A percentile compares a stretch with the other conserved stretches of the same genome.
phyloP scores from a whole-genome alignment of 2,113 vertebrate genomes.

The Scalopus aquaticus region DNA sequence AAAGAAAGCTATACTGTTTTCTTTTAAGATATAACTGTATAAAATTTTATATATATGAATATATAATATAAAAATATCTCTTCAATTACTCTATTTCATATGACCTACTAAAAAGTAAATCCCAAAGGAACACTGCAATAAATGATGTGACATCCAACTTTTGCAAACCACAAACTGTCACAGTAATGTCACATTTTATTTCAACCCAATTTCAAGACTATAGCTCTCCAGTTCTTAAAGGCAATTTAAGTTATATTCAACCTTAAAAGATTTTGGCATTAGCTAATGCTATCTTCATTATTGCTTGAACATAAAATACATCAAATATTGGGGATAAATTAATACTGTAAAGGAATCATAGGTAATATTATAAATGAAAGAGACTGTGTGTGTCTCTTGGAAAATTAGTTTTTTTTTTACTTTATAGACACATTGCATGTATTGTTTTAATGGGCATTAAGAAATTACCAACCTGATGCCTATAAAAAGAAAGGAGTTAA shows the following conservation, averaged over 20 bases:
- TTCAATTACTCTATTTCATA: conserved; percentile 39
- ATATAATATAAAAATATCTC: not conserved
- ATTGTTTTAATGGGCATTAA: conserved; percentile 21
- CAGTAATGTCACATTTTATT: conserved; percentile 60
- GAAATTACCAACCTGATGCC: conserved; percentile 16
- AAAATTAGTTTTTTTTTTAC: conserved; percentile 16
- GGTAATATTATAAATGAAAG: not conserved
- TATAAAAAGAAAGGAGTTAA: conserved; percentile 30
- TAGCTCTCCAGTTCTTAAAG: conserved; percentile 42
- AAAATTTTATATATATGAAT: not conserved
- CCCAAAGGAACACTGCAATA: conserved; percentile 12
- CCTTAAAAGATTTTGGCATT: conserved; percentile 50
- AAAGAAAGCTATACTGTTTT: not conserved
- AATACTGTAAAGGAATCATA: not conserved
- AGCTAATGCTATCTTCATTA: conserved; percentile 33
- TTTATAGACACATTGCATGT: not conserved
- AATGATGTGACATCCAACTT: conserved; percentile 12
- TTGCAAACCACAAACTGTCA: conserved; percentile 44
- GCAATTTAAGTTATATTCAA: conserved; percentile 36
- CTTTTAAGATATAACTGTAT: not conserved
- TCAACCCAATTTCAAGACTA: conserved; percentile 48
- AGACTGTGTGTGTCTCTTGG: not conserved
- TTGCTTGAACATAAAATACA: not conserved
- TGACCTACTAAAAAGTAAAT: conserved; percentile 60
- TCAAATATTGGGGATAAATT: conserved; percentile 6